Evolutionary conservation across 2,888 invertebrate species (phyloP).

Genomic region (Suillia variegata): DNA sequence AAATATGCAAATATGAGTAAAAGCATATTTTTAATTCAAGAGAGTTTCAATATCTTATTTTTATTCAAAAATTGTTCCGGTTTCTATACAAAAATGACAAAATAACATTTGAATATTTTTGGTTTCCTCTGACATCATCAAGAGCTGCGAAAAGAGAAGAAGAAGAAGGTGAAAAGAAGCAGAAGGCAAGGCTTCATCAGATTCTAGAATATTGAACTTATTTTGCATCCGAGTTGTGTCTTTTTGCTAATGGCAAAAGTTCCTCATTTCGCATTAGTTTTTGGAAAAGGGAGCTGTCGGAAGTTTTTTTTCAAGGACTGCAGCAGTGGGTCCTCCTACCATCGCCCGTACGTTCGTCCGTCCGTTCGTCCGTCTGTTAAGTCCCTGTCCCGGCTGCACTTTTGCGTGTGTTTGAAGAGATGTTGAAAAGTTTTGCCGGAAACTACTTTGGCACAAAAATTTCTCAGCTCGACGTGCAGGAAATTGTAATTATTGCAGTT

Average conservation of each 20-base stretch:
- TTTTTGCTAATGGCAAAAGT: constrained; percentile 42
- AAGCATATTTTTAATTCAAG: too few species aligned
- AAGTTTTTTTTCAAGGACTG: too few species aligned
- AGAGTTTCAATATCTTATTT: too few species aligned
- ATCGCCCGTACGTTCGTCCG: background rate
- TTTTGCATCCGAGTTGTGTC: constrained; percentile 20
- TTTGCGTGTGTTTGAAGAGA: background rate
- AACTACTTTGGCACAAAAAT: constrained; percentile 9
- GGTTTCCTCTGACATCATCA: too few species aligned
- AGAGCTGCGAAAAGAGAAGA: too few species aligned
- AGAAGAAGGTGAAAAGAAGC: too few species aligned
- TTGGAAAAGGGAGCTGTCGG: too few species aligned
- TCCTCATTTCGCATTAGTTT: constrained; percentile 35
- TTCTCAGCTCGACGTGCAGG: constrained; percentile 26
- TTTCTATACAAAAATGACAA: too few species aligned
- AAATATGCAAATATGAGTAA: too few species aligned
- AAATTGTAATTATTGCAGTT: constrained; percentile 46
- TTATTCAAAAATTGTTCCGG: too few species aligned
- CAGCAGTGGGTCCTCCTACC: background rate
- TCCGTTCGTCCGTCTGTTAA: background rate
- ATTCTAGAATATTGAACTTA: constrained; percentile 11
- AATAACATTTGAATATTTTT: too few species aligned
- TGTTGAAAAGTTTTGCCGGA: constrained; percentile 9
- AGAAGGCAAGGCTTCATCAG: too few species aligned
- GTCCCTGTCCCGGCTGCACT: background rate